Percentiles rank a stretch among this genome's conserved stretches.
These are phyloP conservation scores for Siniperca undulata DNA, from an alignment of 2,797 vertebrate species.

Conservation along the genomic window DNA sequence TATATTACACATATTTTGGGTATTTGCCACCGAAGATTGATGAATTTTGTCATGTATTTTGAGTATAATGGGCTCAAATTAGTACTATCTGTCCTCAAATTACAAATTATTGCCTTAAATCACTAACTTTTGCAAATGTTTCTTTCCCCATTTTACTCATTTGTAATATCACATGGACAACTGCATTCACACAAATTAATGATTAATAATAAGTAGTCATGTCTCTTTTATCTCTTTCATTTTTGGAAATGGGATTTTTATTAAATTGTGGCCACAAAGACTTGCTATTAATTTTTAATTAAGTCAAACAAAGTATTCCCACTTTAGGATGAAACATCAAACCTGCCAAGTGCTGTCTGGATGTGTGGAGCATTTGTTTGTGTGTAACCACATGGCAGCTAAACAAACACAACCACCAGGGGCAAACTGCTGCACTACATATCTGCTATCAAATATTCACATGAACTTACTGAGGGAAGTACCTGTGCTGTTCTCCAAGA, in stretches of 20 bases:
- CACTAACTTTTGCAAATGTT: background rate
- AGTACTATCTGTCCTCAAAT: too few species aligned
- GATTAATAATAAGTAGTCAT: too few species aligned
- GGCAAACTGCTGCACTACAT: conserved; percentile 39
- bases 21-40: too few species aligned
- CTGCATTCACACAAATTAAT: background rate
- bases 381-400: conserved; percentile 52
- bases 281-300: conserved; percentile 57
- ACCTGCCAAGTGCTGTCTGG: conserved; percentile 50
- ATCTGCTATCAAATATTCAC: conserved; percentile 65
- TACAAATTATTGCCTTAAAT: background rate
- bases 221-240: background rate
- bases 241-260: background rate
- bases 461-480: conserved; percentile 50
- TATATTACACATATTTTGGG: too few species aligned
- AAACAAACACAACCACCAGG: conserved; percentile 48
- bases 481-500: conserved; percentile 21
- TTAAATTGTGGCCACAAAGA: conserved; percentile 2
- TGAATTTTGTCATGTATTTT: too few species aligned
- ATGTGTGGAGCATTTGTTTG: conserved; percentile 34
- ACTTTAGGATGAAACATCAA: conserved; percentile 38
- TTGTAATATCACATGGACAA: background rate
- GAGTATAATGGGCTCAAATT: background rate
- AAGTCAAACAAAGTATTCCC: conserved; percentile 58
- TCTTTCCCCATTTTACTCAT: background rate